Percentiles rank a stretch among this genome's conserved stretches.
Conservation (phyloP, 2,888 invertebrate genomes). For the Auanema sp. region DNA sequence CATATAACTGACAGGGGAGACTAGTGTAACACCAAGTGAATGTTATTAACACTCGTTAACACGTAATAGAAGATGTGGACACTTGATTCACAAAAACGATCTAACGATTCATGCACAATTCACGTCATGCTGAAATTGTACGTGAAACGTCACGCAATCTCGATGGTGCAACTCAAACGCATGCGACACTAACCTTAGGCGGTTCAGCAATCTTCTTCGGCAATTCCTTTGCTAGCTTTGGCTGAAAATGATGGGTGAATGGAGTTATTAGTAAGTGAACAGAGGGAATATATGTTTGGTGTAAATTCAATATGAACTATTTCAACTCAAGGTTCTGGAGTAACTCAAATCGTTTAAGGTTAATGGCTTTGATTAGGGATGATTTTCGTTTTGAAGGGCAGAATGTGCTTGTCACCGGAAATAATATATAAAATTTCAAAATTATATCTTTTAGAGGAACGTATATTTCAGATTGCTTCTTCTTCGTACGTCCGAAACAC, state of each 20-base stretch:
- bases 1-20: background rate
- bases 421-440: too few species aligned
- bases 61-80: conserved; percentile 1
- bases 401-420: too few species aligned
- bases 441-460: too few species aligned
- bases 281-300: background rate
- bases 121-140: conserved; percentile 15
- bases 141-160: conserved; percentile 1
- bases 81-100: conserved; percentile 6
- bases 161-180: conserved; percentile 8
- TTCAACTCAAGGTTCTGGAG: conserved; percentile 6
- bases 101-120: conserved; percentile 10
- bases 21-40: conserved; percentile 1
- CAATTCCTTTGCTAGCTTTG: conserved; percentile 30
- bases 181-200: conserved; percentile 15
- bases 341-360: background rate
- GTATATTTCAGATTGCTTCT: too few species aligned
- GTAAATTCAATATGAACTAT: conserved; percentile 1
- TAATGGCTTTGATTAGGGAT: too few species aligned
- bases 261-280: background rate
- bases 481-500: too few species aligned
- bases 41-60: conserved; percentile 1
- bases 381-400: too few species aligned
- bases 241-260: conserved; percentile 21
- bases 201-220: conserved; percentile 22